These are phyloP conservation scores for Amblyornis subalaris DNA, from an alignment of 2,113 vertebrate species.

Conservation along the genomic window DNA sequence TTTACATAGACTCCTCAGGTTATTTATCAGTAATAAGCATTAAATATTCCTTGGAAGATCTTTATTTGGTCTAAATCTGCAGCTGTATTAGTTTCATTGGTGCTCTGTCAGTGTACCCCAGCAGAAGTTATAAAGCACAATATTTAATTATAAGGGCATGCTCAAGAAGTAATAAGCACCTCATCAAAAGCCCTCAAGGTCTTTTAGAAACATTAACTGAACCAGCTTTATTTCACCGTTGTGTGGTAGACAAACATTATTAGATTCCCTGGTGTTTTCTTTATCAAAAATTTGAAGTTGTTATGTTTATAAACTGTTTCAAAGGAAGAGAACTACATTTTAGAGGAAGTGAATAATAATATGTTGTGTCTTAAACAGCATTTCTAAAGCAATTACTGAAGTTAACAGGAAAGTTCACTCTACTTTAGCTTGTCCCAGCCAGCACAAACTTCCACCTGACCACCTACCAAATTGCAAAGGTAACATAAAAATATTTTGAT, in stretches of 20 bases:
- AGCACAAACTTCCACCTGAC: neutral
- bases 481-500: neutral
- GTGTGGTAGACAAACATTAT: neutral
- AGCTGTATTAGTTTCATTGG: neutral
- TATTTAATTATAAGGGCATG: neutral
- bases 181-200: conserved; percentile 4
- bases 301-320: neutral
- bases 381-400: neutral
- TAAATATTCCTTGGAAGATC: neutral
- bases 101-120: neutral
- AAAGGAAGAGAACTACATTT: neutral
- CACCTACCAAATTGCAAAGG: neutral
- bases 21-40: neutral
- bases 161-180: neutral
- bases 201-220: neutral
- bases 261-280: neutral
- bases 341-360: neutral
- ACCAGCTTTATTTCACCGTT: neutral
- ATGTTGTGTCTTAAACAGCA: neutral
- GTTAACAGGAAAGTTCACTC: neutral
- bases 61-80: neutral
- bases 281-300: neutral
- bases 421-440: neutral
- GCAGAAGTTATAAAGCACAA: neutral
- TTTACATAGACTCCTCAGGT: neutral